A percentile compares a stretch with the other conserved stretches of the same genome.
These are phyloP conservation scores for Coregonus ussuriensis DNA, from an alignment of 2,797 vertebrate genomes.

Conservation along the genomic window DNA sequence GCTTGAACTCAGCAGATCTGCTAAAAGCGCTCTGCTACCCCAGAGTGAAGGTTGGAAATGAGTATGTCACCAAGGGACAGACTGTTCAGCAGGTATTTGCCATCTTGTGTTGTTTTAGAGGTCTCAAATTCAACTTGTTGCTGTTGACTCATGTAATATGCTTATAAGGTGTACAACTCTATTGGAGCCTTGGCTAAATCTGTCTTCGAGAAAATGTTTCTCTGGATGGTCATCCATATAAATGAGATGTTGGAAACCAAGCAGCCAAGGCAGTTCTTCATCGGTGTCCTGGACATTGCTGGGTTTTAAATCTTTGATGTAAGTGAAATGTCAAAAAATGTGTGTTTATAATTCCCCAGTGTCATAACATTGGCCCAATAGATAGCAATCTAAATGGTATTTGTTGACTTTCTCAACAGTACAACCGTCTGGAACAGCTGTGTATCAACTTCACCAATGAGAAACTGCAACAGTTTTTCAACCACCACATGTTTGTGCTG, in stretches of 20 bases:
- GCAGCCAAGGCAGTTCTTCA: slow-evolving; percentile 75
- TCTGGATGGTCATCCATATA: slow-evolving; percentile 77
- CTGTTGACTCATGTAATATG: slow-evolving; percentile 5
- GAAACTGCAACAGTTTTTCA: slow-evolving; percentile 68
- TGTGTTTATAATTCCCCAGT: neutral
- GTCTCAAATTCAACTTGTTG: neutral
- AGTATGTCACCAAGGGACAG: slow-evolving; percentile 41
- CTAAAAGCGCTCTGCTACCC: slow-evolving; percentile 77
- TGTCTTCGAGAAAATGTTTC: slow-evolving; percentile 77
- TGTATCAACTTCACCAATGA: slow-evolving; percentile 87
- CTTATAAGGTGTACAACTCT: slow-evolving; percentile 78
- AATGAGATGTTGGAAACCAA: slow-evolving; percentile 79
- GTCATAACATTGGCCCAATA: too few relatives aligned
- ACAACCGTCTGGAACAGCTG: slow-evolving; percentile 76
- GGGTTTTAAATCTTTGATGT: slow-evolving; percentile 83
- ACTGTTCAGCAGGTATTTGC: too few relatives aligned
- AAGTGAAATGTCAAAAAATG: slow-evolving; percentile 20
- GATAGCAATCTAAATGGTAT: too few relatives aligned
- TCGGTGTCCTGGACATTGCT: slow-evolving; percentile 77
- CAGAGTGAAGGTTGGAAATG: slow-evolving; percentile 78
- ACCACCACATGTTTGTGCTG: slow-evolving; percentile 80
- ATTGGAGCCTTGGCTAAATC: slow-evolving; percentile 79
- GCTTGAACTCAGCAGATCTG: slow-evolving; percentile 77
- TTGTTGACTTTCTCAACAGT: slow-evolving; percentile 39
- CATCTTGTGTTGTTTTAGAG: neutral